Evolutionary conservation across 2,888 invertebrate genomes (phyloP), one percentile per base, ranked within the genome.

Genomic region (Fissipunctia ypsillon): DNA sequence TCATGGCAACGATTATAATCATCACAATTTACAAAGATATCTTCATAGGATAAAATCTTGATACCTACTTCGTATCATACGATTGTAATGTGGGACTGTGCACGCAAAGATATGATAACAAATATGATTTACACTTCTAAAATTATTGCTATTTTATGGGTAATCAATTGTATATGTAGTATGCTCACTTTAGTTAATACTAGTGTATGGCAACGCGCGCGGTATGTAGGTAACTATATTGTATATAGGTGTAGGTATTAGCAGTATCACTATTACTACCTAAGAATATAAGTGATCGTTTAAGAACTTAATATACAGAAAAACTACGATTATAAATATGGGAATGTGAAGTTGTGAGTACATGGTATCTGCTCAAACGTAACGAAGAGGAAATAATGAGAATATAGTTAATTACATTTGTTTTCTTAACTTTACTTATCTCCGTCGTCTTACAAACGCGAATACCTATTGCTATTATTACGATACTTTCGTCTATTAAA

Each of bases 141-240:
- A 70, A 85, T 71, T 77, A 78, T 68, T 78, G 60, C 69, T 80
- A 80, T 64, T 70, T 41, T 54, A 68, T 78, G 78, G 77, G 72
- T 83, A 73, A 80, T 78, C 68, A 83, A 81, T 74, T 75, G 69
- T 60, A 64, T 75, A 76, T 77, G 66, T 68, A 73, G 66, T 84
- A 76, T 31, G 59, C 72, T 86, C 81, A 84, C 83, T 79, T 74
- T 64, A 64, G 71, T 66, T 87, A 87, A 83, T 86, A 87, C 83
- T 93, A 88, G 88, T 86, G 88, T 95, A 95, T 95, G 96, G 95
- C 96, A 96, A 95, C 95, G 90, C 91, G 91, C 93, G 89, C 91
- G 88, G 90, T 93, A 91, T 90, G 87, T 91, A 92, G 95, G 95
- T 96, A 95, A 95, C 95, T 95, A 89, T 92, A 91, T 88, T 90